Evolutionary conservation across 2,113 vertebrate genomes (phyloP), one percentile per base, ranked within the genome.

Genomic region (Alligator mississippiensis): DNA sequence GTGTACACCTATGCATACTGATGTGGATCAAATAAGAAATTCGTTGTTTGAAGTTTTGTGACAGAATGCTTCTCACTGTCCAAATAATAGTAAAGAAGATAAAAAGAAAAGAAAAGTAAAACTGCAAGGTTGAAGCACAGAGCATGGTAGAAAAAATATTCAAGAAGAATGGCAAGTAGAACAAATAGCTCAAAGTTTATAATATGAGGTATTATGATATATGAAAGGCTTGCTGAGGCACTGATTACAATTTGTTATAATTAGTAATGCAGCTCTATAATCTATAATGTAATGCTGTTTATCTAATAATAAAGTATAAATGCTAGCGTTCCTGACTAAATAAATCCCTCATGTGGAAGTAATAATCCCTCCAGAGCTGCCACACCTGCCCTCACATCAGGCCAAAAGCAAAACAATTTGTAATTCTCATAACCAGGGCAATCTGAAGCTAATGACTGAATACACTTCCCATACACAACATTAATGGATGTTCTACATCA

Each of bases 271-370:
- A 82, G 84, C 34, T 89, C 92, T 87, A 3, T 90, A 82, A 79
- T 84, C 80, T 70, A 1, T 9, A 87, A n/a, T 3, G 21, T 61
- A 55, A 58, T 58, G 58, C 18, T 93, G 85, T 89, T 83, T 91
- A 61, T 54, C 11, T 77, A 87, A 92, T 93, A 89, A 93, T 87
- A 80, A 90, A 91, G 83, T 89, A 63, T 57, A 93, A 89, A 83
- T 83, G 11, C 70, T 25, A 61, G 55, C 11, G 89, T 87, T 93
- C 80, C 75, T 77, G 87, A 75, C 64, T 74, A 62, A 75, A 85
- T 62, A 84, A 94, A 94, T 95, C 76, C 72, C 27, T 83, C 82
- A 38, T 59, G 84, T 93, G 78, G 91, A 91, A 93, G 58, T 80
- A 84, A 60, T 63, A 55, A 79, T 94, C 0, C 70, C 85, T 75